phyloP scores from a whole-genome alignment of 1,140 invertebrate species.

The Telenomus remus region DNA sequence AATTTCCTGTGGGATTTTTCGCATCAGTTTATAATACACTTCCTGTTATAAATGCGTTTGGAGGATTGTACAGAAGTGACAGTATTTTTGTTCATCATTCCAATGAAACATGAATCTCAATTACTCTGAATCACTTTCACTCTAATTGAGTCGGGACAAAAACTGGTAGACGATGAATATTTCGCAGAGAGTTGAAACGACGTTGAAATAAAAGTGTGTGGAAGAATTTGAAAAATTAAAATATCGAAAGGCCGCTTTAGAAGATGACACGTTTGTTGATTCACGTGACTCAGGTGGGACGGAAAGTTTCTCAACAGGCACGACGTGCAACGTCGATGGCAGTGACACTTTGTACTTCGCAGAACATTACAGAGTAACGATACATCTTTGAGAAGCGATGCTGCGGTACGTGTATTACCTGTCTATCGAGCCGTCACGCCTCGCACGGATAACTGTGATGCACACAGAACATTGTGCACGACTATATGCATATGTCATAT shows the following conservation, averaged over 20 bases:
- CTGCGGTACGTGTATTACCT: slow-evolving; percentile 43
- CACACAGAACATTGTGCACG: slow-evolving; percentile 40
- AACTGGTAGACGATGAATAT: too few relatives aligned
- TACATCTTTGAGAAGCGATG: slow-evolving; percentile 51
- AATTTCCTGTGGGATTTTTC: slow-evolving; percentile 55
- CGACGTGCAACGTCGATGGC: slow-evolving; percentile 31
- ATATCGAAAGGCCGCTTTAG: background rate
- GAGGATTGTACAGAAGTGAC: slow-evolving; percentile 6
- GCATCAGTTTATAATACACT: slow-evolving; percentile 43
- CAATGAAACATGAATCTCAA: too few relatives aligned
- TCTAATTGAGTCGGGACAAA: too few relatives aligned
- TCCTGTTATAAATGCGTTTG: slow-evolving; percentile 37
- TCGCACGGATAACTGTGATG: slow-evolving; percentile 53
- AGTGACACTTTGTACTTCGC: slow-evolving; percentile 47
- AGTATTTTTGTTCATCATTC: too few relatives aligned
- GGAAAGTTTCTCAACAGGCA: slow-evolving; percentile 37
- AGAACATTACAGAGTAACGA: slow-evolving; percentile 42
- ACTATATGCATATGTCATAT: slow-evolving; percentile 42
- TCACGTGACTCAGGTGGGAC: slow-evolving; percentile 34
- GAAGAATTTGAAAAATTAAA: too few relatives aligned
- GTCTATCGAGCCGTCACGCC: slow-evolving; percentile 50
- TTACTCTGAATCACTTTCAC: too few relatives aligned
- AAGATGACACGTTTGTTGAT: slow-evolving; percentile 34
- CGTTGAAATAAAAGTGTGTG: too few relatives aligned
- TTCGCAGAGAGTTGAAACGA: too few relatives aligned